Percentiles rank a stretch among this genome's conserved stretches.
Evolutionary conservation across 2,797 vertebrate species (phyloP).

Genomic region (Cyclopterus lumpus): DNA sequence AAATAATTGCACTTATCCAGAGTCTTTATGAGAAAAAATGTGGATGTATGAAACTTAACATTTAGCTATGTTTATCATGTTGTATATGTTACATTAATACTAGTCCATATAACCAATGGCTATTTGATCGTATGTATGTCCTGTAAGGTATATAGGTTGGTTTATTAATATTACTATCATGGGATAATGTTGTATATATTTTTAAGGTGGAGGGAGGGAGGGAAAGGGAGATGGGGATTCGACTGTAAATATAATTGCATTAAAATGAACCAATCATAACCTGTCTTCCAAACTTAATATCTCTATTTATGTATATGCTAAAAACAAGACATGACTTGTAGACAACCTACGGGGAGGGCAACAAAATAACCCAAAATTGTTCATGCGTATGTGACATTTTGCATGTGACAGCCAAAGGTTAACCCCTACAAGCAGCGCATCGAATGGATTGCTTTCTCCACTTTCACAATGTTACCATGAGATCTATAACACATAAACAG

Average conservation of each 20-base stretch:
- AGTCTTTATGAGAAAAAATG: not conserved
- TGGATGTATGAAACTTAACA: not conserved
- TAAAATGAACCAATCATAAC: not conserved
- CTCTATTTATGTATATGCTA: constrained; percentile 3
- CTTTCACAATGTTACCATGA: constrained; percentile 4
- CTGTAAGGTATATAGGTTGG: not conserved
- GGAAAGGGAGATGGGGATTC: not conserved
- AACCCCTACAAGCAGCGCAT: constrained; percentile 20
- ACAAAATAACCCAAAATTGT: constrained; percentile 47
- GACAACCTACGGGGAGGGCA: constrained; percentile 15
- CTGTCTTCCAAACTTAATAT: not conserved
- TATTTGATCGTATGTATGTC: not conserved
- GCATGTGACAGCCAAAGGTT: constrained; percentile 55
- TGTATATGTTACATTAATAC: not conserved
- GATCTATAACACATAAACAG: not conserved
- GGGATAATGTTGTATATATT: not conserved
- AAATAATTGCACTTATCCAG: not conserved
- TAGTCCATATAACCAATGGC: not conserved
- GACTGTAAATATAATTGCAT: not conserved
- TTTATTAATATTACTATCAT: not conserved
- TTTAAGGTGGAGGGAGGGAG: not conserved
- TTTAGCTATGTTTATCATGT: not conserved
- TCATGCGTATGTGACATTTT: constrained; percentile 49
- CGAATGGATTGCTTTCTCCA: constrained; percentile 3
- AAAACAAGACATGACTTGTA: constrained; percentile 26